phyloP scores from a whole-genome alignment of 2,113 vertebrate species.

The Rhinolophus ferrumequinum region DNA sequence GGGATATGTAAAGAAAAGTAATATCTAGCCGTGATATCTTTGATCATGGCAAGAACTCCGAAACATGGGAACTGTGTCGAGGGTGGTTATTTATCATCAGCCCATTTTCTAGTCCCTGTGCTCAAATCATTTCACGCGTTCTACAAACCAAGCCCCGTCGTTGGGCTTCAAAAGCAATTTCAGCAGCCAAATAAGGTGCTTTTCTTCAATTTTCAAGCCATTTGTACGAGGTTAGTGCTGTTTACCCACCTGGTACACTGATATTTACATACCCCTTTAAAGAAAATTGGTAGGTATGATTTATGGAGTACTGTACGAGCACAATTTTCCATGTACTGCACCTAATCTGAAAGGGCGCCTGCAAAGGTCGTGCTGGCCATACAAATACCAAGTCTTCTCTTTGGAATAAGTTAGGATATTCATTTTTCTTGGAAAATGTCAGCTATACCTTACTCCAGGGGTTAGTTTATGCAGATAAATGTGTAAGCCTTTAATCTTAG shows the following conservation, averaged over 20 bases:
- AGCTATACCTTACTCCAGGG: slow-evolving; percentile 90
- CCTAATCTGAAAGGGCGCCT: slow-evolving; percentile 96
- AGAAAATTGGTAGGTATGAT: slow-evolving; percentile 98
- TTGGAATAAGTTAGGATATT: slow-evolving; percentile 96
- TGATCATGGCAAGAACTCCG: slow-evolving; percentile 93
- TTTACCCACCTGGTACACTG: slow-evolving; percentile 99
- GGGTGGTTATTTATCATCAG: slow-evolving; percentile 97
- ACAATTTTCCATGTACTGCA: slow-evolving; percentile 99
- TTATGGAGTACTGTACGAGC: slow-evolving; percentile 98
- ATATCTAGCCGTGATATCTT: slow-evolving; percentile 95
- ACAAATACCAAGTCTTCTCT: slow-evolving; percentile 97
- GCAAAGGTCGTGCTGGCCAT: slow-evolving; percentile 97
- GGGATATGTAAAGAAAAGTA: slow-evolving; percentile 89
- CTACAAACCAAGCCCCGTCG: slow-evolving; percentile 92
- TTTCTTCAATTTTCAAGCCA: slow-evolving; percentile 99
- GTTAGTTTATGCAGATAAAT: slow-evolving; percentile 95
- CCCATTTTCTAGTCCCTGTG: slow-evolving; percentile 93
- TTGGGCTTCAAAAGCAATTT: slow-evolving; percentile 99
- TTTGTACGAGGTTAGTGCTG: slow-evolving; percentile 99
- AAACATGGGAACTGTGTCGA: slow-evolving; percentile 91
- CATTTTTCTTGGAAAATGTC: slow-evolving; percentile 97
- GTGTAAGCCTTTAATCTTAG: slow-evolving; percentile 90
- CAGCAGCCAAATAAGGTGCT: slow-evolving; percentile 99
- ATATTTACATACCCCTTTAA: slow-evolving; percentile 99
- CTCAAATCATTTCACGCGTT: slow-evolving; percentile 96